Evolutionary conservation across 2,888 invertebrate species (phyloP), one percentile per base, ranked within the genome.

Genomic region (Odontomyia ornata): DNA sequence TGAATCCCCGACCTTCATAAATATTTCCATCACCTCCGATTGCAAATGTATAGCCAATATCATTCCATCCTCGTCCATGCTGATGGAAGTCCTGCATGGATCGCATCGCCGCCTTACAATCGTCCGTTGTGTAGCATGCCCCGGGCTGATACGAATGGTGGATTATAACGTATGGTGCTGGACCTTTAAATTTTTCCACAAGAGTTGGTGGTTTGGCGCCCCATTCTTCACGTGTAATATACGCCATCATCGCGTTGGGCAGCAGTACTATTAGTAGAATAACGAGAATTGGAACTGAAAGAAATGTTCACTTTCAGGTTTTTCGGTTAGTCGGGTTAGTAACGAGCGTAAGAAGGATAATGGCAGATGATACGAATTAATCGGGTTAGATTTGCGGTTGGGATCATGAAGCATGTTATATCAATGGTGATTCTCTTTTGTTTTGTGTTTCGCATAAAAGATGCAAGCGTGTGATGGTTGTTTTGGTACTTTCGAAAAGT

Each of bases 1-100:
- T 88, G 91, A 93, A 94, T 0, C 93, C 93, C 1, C 93, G 88
- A 1, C 93, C 93, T 80, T 90, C 90, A 84, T 93, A 94, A 4
- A 89, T 91, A 15, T 88, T 87, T 0, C 92, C 93, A 81, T 94
- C 93, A 25, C 92, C 91, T 1, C 94, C 93, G 36, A 93, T 89
- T 60, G 89, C 90, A 84, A 93, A 94, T 83, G 91, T 93, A 83
- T 84, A 89, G 30, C 93, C 93, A 82, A 93, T 92, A 83, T 93
- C 93, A 76, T 89, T 90, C 92, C 93, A 93, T 0, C 87, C 88
- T 64, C 87, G 87, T 78, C 87, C 84, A 77, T 88, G 85, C 82
- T 89, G 90, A 82, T 93, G 93, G 77, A 89, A 89, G 46, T 86
- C 85, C 84, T 93, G 93, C 90, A 93, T 93, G 47, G 86, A 86